Base-by-base conservation (phyloP, 2,113 vertebrate species). In the Lota lota region DNA sequence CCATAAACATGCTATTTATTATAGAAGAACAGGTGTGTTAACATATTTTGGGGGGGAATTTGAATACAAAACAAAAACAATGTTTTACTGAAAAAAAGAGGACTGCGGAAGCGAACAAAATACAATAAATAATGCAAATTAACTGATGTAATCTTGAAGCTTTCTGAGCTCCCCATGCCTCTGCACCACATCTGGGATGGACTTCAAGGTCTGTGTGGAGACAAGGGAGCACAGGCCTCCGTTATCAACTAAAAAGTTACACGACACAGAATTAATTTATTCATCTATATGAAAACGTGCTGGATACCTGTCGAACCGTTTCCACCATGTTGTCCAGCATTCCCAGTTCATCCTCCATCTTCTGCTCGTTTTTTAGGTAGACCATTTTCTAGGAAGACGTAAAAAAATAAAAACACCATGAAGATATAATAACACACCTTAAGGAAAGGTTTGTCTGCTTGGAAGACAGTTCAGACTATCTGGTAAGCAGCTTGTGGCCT, bases 301-400 rank as follows among this genome's bases (percentile, higher is more conserved):
- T n/a, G 18, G 18, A 2, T n/a, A 96, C 95, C 93, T 91, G 82
- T 70, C 93, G 83, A 74, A 94, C 90, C 64, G 83, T 90, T 68
- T 92, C 92, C 33, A 95, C 87, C 69, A 93, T 88, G 22, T 90
- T 77, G 79, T 93, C 94, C 62, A 96, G 80, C 68, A 93, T 83
- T 71, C 89, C 89, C 16, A 96, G 87, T 70, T 96, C 94, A 2
- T 88, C 85, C 64, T 94, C 93, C 66, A 89, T 88, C 67, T 91
- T 93, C 72, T 88, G 81, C 80, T 93, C 90, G 83, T 95, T 96
- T 79, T 82, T 86, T 66, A 92, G 85, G 50, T 94, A 85, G 64
- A 95, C 91, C 28, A 84, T 81, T 91, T 93, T 91, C 95, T 96
- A 86, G 5, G 84, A 57, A 75, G 1, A 82, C 7, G 10, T 51